Percentiles rank a stretch among this genome's conserved stretches.
These are phyloP conservation scores for Montipora foliosa DNA, from an alignment of 64 coral and sea anemone species.

Conservation along the genomic window DNA sequence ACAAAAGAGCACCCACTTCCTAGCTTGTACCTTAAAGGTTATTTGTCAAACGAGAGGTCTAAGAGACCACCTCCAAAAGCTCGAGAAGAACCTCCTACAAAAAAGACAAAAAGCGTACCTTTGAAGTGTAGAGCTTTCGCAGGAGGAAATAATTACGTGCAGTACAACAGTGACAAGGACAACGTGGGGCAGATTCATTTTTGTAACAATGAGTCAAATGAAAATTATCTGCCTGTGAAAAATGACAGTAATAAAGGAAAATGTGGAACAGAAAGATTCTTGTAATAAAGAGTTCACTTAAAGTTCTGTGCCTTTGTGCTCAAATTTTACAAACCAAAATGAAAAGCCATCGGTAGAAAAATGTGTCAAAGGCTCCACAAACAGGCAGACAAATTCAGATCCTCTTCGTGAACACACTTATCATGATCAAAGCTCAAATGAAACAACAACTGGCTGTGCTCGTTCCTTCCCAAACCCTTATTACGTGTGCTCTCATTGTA, in stretches of 20 bases:
- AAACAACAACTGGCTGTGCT: background rate
- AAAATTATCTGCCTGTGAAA: constrained; percentile 44
- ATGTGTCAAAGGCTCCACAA: constrained; percentile 47
- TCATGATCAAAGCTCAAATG: background rate
- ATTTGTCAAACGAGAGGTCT: background rate
- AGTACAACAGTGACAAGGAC: constrained; percentile 43
- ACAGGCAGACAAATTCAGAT: constrained; percentile 39
- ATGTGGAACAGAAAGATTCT: constrained; percentile 57
- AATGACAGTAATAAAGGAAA: constrained; percentile 45
- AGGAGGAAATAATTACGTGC: constrained; percentile 47
- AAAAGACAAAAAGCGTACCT: constrained; percentile 15
- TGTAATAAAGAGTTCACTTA: constrained; percentile 11
- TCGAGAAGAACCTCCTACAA: constrained; percentile 36
- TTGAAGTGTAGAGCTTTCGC: constrained; percentile 5
- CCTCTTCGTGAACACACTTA: constrained; percentile 22
- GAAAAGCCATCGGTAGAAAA: constrained; percentile 40
- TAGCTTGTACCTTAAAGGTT: constrained; percentile 32
- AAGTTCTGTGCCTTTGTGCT: constrained; percentile 20
- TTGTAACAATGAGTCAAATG: constrained; percentile 4
- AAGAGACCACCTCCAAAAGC: constrained; percentile 37
- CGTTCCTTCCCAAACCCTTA: background rate
- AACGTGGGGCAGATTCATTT: constrained; percentile 59
- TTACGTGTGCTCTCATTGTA: constrained; percentile 15
- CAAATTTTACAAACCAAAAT: constrained; percentile 56
- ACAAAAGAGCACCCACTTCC: constrained; percentile 49